These are phyloP conservation scores for Myotis pilosus DNA, from an alignment of 2,797 vertebrate genomes.

Conservation along the genomic window DNA sequence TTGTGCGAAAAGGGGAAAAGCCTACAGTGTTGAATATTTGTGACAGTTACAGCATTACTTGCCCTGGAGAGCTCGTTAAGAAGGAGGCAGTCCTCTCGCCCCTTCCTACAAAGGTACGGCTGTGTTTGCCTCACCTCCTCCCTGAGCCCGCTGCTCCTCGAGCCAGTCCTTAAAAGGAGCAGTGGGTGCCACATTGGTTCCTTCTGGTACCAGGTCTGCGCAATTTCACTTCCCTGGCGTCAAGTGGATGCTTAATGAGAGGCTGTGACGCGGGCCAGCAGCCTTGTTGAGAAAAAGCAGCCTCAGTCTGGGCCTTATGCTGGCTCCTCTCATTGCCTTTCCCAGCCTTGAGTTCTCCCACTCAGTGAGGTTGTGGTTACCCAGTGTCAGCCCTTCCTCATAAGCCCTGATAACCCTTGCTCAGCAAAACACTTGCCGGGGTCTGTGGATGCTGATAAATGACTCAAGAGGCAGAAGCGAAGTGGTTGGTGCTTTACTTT, in stretches of 20 bases:
- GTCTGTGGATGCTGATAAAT: conserved; percentile 51
- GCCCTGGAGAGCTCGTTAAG: conserved; percentile 50
- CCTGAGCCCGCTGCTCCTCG: conserved; percentile 36
- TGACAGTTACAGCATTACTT: background rate
- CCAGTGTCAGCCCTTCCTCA: background rate
- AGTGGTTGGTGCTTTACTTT: background rate
- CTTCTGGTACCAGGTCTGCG: conserved; percentile 72
- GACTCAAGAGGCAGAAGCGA: background rate
- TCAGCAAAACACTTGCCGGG: background rate
- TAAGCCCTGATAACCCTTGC: background rate
- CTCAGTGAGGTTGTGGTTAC: background rate
- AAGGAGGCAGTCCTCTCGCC: background rate
- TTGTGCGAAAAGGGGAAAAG: background rate
- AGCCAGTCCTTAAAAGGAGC: conserved; percentile 78
- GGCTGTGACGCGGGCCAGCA: conserved; percentile 52
- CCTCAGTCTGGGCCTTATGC: background rate
- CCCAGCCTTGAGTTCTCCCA: background rate
- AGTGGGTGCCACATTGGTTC: conserved; percentile 66
- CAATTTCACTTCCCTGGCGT: conserved; percentile 68
- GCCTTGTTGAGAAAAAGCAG: conserved; percentile 67
- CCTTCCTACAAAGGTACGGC: conserved; percentile 37
- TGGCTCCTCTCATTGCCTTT: background rate
- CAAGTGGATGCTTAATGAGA: conserved; percentile 69
- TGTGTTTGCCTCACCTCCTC: conserved; percentile 46
- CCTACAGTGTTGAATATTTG: conserved; percentile 31